Evolutionary conservation across 2,113 vertebrate genomes (phyloP), one percentile per base, ranked within the genome.

Genomic region (Nothocercus nigrocapillus): DNA sequence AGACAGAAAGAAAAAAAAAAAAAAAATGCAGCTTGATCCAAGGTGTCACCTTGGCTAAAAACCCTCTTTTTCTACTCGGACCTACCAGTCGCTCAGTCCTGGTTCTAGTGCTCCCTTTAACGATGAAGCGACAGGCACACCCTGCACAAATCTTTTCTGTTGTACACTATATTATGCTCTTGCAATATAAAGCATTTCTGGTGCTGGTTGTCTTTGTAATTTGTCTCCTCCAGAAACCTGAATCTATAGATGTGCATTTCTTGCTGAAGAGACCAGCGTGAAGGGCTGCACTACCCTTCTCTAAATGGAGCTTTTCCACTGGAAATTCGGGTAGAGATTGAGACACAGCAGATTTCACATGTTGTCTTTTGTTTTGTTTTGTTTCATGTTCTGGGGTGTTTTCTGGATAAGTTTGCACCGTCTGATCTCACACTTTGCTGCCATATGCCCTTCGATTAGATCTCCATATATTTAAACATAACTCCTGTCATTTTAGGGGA

Each of bases 1-100:
- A 47, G 47, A 47, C 47, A 47, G 8, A 7, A 20, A 18, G 4
- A 32, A 6, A 51, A 49, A 53, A 18, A 32, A 6, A 51, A 49
- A 53, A 18, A 63, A 2, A 40, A 44, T 8, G 0, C 3, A 3
- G 1, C 15, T 79, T 51, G 18, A 75, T 0, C 2, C 9, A 18
- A 89, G 2, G 3, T 73, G 68, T 92, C 47, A 47, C 15, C 10
- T 66, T 40, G 13, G 4, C 17, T 85, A 36, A 13, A 83, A 73
- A 34, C 36, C 32, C 89, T 82, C 47, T 24, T 93, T 82, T 94
- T 53, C 82, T 58, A 9, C 30, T 76, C 53, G 47, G 16, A 73
- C 4, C 2, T 61, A 17, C 19, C 19, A 75, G 8, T 34, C 22
- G 11, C 28, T 59, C 66, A 32, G 3, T 72, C 36, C 47, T 59